phyloP scores from a whole-genome alignment of 2,888 invertebrate genomes.

The Ferdinandea cuprea region DNA sequence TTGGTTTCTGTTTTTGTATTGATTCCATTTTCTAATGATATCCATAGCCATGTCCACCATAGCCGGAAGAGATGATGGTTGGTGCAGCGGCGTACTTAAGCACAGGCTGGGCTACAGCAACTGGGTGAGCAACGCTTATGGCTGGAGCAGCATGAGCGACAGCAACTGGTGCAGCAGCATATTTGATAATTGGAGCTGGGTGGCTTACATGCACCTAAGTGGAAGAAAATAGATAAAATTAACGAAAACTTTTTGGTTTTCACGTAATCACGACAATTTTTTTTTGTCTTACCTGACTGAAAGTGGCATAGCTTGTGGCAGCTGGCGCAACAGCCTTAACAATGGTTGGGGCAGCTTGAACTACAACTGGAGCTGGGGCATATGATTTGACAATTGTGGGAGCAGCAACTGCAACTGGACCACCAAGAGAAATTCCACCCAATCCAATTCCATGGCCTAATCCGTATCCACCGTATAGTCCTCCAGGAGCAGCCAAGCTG shows the following conservation, averaged over 20 bases:
- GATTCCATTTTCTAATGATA: constrained; percentile 42
- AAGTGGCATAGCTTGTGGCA: constrained; percentile 86
- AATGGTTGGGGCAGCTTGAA: constrained; percentile 80
- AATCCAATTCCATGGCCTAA: constrained; percentile 52
- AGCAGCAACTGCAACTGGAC: constrained; percentile 76
- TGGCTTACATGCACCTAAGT: constrained; percentile 78
- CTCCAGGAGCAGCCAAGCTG: constrained; percentile 78
- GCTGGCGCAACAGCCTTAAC: constrained; percentile 82
- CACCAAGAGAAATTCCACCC: constrained; percentile 71
- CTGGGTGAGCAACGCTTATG: constrained; percentile 69
- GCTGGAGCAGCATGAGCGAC: constrained; percentile 75
- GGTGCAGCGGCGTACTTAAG: constrained; percentile 77
- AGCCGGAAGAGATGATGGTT: constrained; percentile 71
- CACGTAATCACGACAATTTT: background rate
- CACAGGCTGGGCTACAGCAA: constrained; percentile 73
- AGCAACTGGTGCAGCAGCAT: constrained; percentile 75
- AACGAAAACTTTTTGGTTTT: too few species aligned
- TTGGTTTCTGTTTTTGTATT: background rate
- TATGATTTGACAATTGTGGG: constrained; percentile 72
- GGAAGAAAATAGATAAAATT: background rate
- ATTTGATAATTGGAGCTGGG: constrained; percentile 78
- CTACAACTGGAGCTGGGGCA: constrained; percentile 76
- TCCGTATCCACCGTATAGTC: constrained; percentile 75
- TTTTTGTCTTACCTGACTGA: constrained; percentile 83
- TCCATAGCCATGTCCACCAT: constrained; percentile 74